These are phyloP conservation scores for Oedothorax gibbosus DNA, from an alignment of 1,140 invertebrate species.

Conservation along the genomic window DNA sequence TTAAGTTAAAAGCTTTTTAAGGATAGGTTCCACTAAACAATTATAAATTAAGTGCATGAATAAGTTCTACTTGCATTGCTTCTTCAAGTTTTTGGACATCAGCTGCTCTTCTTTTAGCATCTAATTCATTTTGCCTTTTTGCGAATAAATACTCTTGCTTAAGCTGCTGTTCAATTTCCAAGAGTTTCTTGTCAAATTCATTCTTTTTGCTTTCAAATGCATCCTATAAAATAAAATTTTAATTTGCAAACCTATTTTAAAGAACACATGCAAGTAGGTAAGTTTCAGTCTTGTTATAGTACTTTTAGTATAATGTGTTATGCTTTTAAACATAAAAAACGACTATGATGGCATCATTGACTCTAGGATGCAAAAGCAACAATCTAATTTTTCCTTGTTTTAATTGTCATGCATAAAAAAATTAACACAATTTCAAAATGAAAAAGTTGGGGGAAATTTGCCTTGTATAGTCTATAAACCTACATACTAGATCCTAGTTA, in stretches of 20 bases:
- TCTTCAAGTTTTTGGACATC: slow-evolving; percentile 35
- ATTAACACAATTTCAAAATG: too few species aligned
- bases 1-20: too few species aligned
- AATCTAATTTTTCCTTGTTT: too few species aligned
- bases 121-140: slow-evolving; percentile 43
- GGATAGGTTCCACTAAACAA: not conserved
- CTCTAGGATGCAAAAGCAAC: too few species aligned
- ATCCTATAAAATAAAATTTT: slow-evolving; percentile 20
- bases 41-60: not conserved
- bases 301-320: too few species aligned
- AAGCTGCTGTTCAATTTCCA: slow-evolving; percentile 25
- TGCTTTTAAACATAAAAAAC: too few species aligned
- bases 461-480: too few species aligned
- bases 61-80: slow-evolving; percentile 7
- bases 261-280: not conserved
- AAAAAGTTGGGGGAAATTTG: too few species aligned
- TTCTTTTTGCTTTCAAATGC: slow-evolving; percentile 25
- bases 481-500: too few species aligned
- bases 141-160: slow-evolving; percentile 27
- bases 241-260: not conserved
- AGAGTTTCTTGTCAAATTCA: slow-evolving; percentile 32
- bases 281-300: too few species aligned
- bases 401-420: too few species aligned
- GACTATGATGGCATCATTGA: too few species aligned
- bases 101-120: slow-evolving; percentile 27